Evolutionary conservation across 1,140 invertebrate species (phyloP), one percentile per base, ranked within the genome.

Genomic region (Pentalonia nigronervosa): DNA sequence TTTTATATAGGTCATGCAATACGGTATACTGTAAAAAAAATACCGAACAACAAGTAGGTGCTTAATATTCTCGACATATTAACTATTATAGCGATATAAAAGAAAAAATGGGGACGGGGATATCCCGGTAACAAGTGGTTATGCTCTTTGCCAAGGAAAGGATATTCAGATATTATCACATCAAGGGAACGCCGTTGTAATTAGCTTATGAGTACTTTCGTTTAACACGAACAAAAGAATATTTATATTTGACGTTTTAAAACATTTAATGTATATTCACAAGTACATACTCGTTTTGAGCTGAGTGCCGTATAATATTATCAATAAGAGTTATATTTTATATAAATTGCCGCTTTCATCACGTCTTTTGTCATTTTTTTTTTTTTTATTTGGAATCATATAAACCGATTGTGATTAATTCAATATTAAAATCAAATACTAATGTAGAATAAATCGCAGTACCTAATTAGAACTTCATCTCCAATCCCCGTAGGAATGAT

Each of bases 31-130:
- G 83, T 84, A 41, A 84, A 84, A 8, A 84, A 30, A 84, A 41
- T 84, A 25, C 3, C 41, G 21, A 30, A 41, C 20, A 41, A 84
- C 25, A 84, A 84, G 41, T 45, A 47, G 17, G 17, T 20, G 30
- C 83, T 30, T 88, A 88, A 88, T 88, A 88, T 45, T 48, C 47
- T 20, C 86, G 45, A 11, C 25, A 25, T 88, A 88, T 48, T 88
- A 47, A 87, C 84, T 47, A 41, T 41, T 41, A 41, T 41, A 20
- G 34, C 6, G 25, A 14, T 41, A 47, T 45, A 86, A 86, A 86
- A 45, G 41, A 86, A 86, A 76, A 76, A 76, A 14, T 7, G 14
- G 56, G 60, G 60, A 76, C 30, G 30, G 30, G 45, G 17, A 88
- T 76, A 76, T 50, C 17, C 30, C 30, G 30, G 6, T 45, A n/a